Conservation (phyloP, 2,113 vertebrate species). For the Phaethornis superciliosus region DNA sequence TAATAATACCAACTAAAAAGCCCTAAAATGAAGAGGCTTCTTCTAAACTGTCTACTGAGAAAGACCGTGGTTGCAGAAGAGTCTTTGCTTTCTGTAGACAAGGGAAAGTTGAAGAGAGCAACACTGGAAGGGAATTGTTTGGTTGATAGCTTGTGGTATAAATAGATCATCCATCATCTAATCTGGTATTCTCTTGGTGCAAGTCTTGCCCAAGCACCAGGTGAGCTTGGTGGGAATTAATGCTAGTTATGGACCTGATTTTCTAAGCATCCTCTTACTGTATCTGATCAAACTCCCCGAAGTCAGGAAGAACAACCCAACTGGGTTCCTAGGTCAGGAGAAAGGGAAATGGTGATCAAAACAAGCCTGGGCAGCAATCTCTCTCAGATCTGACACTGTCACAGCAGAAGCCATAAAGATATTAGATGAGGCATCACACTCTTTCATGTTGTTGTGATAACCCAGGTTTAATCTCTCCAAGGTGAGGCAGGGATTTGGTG, state of each 20-base stretch:
- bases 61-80: background rate
- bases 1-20: background rate
- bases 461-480: background rate
- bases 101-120: background rate
- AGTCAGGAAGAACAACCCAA: background rate
- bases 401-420: background rate
- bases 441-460: background rate
- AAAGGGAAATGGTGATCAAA: background rate
- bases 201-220: background rate
- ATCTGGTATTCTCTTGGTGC: background rate
- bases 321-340: background rate
- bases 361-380: background rate
- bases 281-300: background rate
- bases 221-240: background rate
- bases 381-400: background rate
- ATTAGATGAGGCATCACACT: background rate
- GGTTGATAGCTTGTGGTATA: background rate
- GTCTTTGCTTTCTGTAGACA: background rate
- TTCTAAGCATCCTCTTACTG: background rate
- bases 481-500: background rate
- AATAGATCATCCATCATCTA: background rate
- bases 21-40: background rate
- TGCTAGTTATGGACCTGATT: background rate
- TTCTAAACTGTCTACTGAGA: background rate
- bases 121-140: rapidly evolving